phyloP scores from a whole-genome alignment of 2,113 vertebrate genomes.

The Chrysochloris asiatica region DNA sequence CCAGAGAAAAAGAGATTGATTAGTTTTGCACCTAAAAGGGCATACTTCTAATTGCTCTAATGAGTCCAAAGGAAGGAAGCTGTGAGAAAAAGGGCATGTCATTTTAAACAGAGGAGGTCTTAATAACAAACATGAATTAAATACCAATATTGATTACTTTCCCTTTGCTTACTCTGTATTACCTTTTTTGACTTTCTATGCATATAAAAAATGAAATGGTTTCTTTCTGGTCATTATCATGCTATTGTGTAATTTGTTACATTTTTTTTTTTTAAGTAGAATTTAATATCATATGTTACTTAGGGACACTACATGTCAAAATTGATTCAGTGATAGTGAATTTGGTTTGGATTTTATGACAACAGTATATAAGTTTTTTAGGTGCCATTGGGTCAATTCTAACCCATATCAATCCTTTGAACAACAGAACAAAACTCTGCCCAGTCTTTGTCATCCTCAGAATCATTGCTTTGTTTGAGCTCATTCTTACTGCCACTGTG shows the following conservation, averaged over 20 bases:
- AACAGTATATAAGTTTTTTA: too few species aligned
- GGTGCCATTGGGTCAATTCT: too few species aligned
- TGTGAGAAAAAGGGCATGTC: not conserved
- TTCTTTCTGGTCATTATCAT: not conserved
- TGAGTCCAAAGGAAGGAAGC: not conserved
- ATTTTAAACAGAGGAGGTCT: conserved; percentile 18
- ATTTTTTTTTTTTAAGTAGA: too few species aligned
- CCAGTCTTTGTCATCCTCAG: too few species aligned
- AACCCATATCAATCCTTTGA: too few species aligned
- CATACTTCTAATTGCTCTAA: not conserved
- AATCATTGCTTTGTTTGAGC: too few species aligned
- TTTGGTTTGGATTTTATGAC: too few species aligned
- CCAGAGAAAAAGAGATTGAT: conserved; percentile 41
- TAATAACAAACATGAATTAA: conserved; percentile 4
- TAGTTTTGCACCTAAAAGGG: conserved; percentile 40
- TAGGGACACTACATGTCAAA: too few species aligned
- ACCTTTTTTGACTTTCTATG: conserved; percentile 3
- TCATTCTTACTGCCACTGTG: too few species aligned
- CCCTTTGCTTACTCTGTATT: not conserved
- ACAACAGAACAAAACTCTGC: not conserved
- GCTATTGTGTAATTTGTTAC: not conserved
- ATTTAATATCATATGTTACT: too few species aligned
- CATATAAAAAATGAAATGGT: not conserved
- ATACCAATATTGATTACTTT: not conserved
- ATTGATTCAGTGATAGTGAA: too few species aligned